Evolutionary conservation across 1,140 invertebrate genomes (phyloP).

Genomic region (Plectrocnemia conspersa): DNA sequence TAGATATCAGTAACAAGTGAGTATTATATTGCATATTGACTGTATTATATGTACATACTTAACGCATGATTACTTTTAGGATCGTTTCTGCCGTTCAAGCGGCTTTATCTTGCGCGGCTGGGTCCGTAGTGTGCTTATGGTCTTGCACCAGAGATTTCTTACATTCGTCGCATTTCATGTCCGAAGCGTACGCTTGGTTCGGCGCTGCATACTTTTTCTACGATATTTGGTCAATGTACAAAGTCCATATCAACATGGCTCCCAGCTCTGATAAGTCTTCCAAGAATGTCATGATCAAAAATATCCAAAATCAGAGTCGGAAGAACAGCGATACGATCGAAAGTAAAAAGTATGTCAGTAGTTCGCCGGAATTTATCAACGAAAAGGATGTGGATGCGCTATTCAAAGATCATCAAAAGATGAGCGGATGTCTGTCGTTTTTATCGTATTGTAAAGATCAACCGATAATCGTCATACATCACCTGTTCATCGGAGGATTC

Average conservation of each 20-base stretch:
- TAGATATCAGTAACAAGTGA: constrained; percentile 69
- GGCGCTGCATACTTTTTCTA: constrained; percentile 73
- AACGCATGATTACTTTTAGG: constrained; percentile 40
- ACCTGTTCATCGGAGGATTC: constrained; percentile 66
- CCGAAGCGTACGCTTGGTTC: constrained; percentile 70
- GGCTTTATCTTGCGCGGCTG: constrained; percentile 58
- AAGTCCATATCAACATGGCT: constrained; percentile 50
- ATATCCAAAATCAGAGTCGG: background rate
- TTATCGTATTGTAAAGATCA: constrained; percentile 55
- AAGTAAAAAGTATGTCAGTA: constrained; percentile 6
- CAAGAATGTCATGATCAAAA: constrained; percentile 16
- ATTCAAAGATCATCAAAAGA: background rate
- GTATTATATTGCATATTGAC: constrained; percentile 35
- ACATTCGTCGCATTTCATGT: constrained; percentile 61
- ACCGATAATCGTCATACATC: constrained; percentile 66
- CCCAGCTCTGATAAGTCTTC: constrained; percentile 20
- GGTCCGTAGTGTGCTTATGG: constrained; percentile 57
- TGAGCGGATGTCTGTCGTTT: constrained; percentile 41
- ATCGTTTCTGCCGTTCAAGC: constrained; percentile 65
- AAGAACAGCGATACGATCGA: constrained; percentile 2
- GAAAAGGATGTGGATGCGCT: constrained; percentile 8
- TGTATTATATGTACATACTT: background rate
- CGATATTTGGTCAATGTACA: constrained; percentile 69
- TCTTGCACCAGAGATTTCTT: constrained; percentile 61
- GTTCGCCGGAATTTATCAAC: constrained; percentile 3